Evolutionary conservation across 2,113 vertebrate genomes (phyloP).

Genomic region (Ia io): DNA sequence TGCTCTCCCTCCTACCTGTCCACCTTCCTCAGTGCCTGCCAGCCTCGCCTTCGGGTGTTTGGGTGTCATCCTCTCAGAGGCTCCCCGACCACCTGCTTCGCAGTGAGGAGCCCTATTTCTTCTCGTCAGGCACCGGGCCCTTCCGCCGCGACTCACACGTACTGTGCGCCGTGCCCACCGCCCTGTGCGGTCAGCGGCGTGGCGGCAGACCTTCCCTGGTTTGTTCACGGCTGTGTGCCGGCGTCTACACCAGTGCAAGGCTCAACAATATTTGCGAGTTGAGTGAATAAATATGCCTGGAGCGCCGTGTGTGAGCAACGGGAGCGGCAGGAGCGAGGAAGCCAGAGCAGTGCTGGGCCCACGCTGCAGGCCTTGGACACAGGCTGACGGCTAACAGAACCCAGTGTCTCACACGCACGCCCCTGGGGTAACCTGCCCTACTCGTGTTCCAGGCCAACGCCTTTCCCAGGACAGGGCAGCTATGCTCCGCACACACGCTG

Average conservation of each 20-base stretch:
- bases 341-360: no score
- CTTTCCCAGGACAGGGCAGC: not conserved
- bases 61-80: no score
- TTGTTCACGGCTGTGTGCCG: accelerated
- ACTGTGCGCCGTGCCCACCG: no score
- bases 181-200: not conserved
- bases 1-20: not conserved
- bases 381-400: not conserved
- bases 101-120: not conserved
- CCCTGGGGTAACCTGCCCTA: not conserved
- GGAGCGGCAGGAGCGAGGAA: not conserved
- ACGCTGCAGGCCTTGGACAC: not conserved
- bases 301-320: no score
- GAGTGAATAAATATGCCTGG: not conserved
- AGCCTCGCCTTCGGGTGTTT: no score
- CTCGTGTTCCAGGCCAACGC: not conserved
- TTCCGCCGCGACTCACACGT: not conserved
- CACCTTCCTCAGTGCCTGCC: not conserved
- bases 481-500: not conserved
- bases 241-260: not conserved
- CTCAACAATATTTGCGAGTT: not conserved
- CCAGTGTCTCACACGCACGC: not conserved
- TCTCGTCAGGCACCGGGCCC: not conserved
- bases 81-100: not conserved
- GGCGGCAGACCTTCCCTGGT: not conserved